Conservation (phyloP, 92 coral and sea anemone genomes). For the Heliopora coerulea region DNA sequence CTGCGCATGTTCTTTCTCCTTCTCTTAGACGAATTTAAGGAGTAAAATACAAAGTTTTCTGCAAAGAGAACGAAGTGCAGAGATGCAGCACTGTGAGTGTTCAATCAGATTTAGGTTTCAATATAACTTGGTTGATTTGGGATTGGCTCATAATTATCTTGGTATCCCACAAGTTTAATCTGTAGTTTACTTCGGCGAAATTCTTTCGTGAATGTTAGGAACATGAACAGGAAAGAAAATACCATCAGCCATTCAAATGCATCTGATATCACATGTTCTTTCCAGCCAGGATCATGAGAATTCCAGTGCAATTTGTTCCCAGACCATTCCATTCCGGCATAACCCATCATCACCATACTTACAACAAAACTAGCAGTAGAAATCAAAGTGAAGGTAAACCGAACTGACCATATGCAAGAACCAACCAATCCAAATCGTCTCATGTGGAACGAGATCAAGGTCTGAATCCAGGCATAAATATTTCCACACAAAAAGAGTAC, state of each 20-base stretch:
- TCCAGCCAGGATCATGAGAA: constrained; percentile 50
- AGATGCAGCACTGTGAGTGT: too few relatives aligned
- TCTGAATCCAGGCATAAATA: constrained; percentile 72
- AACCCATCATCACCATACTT: not conserved
- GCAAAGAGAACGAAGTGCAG: too few relatives aligned
- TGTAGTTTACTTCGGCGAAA: not conserved
- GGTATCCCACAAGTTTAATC: not conserved
- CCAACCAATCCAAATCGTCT: constrained; percentile 67
- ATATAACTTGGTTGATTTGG: not conserved
- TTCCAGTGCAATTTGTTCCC: constrained; percentile 53
- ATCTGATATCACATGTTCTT: constrained; percentile 60
- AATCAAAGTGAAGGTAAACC: constrained; percentile 9
- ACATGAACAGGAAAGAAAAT: constrained; percentile 53
- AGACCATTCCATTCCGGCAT: constrained; percentile 1
- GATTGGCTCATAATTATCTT: not conserved
- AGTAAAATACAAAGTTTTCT: too few relatives aligned
- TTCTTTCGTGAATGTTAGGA: constrained; percentile 14
- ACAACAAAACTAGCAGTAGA: constrained; percentile 17
- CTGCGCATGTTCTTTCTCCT: too few relatives aligned
- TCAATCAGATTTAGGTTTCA: too few relatives aligned
- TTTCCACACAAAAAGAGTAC: constrained; percentile 65
- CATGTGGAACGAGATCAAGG: constrained; percentile 79
- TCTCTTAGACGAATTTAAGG: too few relatives aligned
- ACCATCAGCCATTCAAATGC: constrained; percentile 75
- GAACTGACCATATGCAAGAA: not conserved